Base-by-base conservation (phyloP, 1,140 invertebrate genomes). In the Eubasilissa regina region DNA sequence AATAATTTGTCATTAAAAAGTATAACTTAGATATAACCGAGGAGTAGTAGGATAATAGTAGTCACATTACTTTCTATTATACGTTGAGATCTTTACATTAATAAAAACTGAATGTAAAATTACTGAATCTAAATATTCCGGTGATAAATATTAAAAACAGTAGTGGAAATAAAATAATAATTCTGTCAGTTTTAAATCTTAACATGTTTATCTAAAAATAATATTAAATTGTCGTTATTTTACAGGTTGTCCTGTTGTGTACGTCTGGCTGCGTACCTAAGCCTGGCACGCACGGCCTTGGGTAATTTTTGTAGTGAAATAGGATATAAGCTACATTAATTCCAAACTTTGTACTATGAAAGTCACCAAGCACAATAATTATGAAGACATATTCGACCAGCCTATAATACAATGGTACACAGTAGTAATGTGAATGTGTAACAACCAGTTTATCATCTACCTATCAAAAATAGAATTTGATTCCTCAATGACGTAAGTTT, bases 391-490 rank as follows among this genome's bases (percentile, higher is more conserved):
- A 6, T 35, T 35, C 1, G 25, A 17, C 11, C 13, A 47, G 35
- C 43, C 66, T 70, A 70, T 70, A 45, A 15, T 47, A 47, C 45
- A 73, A 55, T 35, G n/a, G 47, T 55, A 53, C 44, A 47, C 15
- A 43, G 44, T 47, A 25, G 21, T 77, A 44, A 51, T 77, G 56
- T 78, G 76, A 78, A 78, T 70, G 64, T 51, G 55, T 58, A 78
- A 78, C 76, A 78, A 47, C 58, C 76, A 64, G 73, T 78, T 48
- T 80, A 80, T 78, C 80, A 82, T n/a, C n/a, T n/a, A 82, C 81
- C 70, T 83, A 83, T 80, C 81, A 83, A 83, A 83, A 83, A 83
- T 80, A 83, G 81, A 80, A 73, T 66, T 51, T 45, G 19, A 77
- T 80, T 80, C 79, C 66, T 74, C 66, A 13, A 25, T 66, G 47